Conservation (phyloP, 2,797 vertebrate genomes). For the Betta splendens region DNA sequence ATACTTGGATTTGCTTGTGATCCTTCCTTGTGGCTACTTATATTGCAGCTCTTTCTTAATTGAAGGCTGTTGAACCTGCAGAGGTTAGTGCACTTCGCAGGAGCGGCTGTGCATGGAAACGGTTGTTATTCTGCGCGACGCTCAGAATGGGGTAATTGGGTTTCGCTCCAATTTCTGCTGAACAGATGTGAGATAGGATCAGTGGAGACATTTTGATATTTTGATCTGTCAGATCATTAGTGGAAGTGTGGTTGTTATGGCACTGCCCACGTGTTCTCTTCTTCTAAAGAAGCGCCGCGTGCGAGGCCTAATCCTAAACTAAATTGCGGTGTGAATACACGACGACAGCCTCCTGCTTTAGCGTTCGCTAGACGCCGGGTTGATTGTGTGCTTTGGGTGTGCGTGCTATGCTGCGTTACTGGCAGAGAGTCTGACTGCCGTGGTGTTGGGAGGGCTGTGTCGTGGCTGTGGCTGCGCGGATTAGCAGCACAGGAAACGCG, state of each 20-base stretch:
- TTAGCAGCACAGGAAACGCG: conserved; percentile 83
- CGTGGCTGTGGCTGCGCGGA: conserved; percentile 71
- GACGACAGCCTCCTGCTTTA: conserved; percentile 11
- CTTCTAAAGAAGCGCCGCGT: conserved; percentile 2
- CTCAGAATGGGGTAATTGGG: conserved; percentile 1
- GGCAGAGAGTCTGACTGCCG: conserved; percentile 58
- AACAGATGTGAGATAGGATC: conserved; percentile 13
- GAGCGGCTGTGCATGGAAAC: conserved; percentile 7
- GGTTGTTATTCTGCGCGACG: conserved; percentile 1
- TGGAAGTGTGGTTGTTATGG: conserved; percentile 18
- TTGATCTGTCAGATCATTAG: conserved; percentile 27
- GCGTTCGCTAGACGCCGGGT: conserved; percentile 15
- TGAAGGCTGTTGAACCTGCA: conserved; percentile 1
- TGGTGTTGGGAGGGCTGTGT: conserved; percentile 74
- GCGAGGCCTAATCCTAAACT: conserved; percentile 5
- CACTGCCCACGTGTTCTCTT: neutral
- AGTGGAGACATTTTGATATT: conserved; percentile 12
- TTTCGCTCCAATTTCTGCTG: conserved; percentile 6
- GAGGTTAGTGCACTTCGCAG: conserved; percentile 5
- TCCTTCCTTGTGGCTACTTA: neutral
- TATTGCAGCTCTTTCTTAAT: neutral
- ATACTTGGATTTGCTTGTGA: neutral
- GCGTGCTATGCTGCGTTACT: conserved; percentile 45
- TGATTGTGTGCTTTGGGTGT: conserved; percentile 20
- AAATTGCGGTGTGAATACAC: conserved; percentile 7